These are phyloP conservation scores for Tachina grossa DNA, from an alignment of 2,888 invertebrate species.

Conservation along the genomic window DNA sequence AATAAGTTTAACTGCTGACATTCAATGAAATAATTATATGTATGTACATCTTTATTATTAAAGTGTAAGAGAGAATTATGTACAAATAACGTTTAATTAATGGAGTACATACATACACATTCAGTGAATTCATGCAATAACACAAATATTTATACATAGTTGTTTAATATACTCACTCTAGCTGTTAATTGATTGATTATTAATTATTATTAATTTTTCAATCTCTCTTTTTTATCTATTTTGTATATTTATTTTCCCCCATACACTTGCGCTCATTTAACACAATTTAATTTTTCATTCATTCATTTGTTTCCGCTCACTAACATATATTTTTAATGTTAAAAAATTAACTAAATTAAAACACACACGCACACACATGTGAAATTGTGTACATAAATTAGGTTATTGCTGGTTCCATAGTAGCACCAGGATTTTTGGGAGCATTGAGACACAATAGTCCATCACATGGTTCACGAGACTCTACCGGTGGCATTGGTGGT, in stretches of 20 bases:
- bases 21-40: background rate
- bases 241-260: slow-evolving; percentile 51
- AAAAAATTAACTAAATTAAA: slow-evolving; percentile 20
- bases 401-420: slow-evolving; percentile 82
- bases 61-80: background rate
- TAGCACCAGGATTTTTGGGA: slow-evolving; percentile 81
- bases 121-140: background rate
- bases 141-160: background rate
- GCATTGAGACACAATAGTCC: slow-evolving; percentile 81
- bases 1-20: too few species aligned
- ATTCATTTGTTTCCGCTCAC: slow-evolving; percentile 32
- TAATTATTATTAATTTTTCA: slow-evolving; percentile 40
- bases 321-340: slow-evolving; percentile 12
- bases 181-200: slow-evolving; percentile 19
- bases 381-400: slow-evolving; percentile 70
- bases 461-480: slow-evolving; percentile 77
- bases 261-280: slow-evolving; percentile 38
- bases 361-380: slow-evolving; percentile 63
- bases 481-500: slow-evolving; percentile 73
- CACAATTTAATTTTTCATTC: background rate
- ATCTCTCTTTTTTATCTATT: slow-evolving; percentile 63
- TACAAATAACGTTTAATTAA: slow-evolving; percentile 8
- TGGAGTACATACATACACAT: slow-evolving; percentile 67
- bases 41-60: background rate
- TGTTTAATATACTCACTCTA: slow-evolving; percentile 11